A percentile compares a stretch with the other conserved stretches of the same genome.
Evolutionary conservation across 2,797 vertebrate species (phyloP).

Genomic region (Carduelis carduelis): DNA sequence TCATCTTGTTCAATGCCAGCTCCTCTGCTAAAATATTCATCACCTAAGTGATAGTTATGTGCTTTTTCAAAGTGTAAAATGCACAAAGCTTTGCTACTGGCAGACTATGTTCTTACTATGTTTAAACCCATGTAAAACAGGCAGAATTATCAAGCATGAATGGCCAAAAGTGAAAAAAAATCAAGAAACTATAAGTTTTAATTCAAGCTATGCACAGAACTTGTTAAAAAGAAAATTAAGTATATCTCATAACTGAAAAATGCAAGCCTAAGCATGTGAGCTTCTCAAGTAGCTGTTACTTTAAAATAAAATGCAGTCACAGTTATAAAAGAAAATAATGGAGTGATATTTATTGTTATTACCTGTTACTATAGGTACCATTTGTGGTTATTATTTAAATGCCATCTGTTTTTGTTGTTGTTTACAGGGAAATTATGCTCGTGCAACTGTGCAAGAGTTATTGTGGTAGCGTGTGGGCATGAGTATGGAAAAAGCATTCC

Average conservation of each 20-base stretch:
- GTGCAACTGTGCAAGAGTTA: background rate
- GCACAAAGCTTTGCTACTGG: background rate
- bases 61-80: background rate
- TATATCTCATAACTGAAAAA: background rate
- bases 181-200: background rate
- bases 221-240: background rate
- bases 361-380: background rate
- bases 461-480: background rate
- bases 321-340: background rate
- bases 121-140: background rate
- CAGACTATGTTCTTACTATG: background rate
- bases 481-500: background rate
- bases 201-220: background rate
- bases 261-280: background rate
- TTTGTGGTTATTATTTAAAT: background rate
- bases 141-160: background rate
- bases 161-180: background rate
- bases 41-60: conserved; percentile 31
- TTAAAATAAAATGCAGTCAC: background rate
- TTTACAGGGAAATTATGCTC: background rate
- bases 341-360: background rate
- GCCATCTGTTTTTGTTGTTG: background rate
- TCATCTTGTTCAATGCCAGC: conserved; percentile 14
- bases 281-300: background rate
- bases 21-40: conserved; percentile 52